Evolutionary conservation across 1,140 invertebrate genomes (phyloP).

Genomic region (Drosophila paulistorum): DNA sequence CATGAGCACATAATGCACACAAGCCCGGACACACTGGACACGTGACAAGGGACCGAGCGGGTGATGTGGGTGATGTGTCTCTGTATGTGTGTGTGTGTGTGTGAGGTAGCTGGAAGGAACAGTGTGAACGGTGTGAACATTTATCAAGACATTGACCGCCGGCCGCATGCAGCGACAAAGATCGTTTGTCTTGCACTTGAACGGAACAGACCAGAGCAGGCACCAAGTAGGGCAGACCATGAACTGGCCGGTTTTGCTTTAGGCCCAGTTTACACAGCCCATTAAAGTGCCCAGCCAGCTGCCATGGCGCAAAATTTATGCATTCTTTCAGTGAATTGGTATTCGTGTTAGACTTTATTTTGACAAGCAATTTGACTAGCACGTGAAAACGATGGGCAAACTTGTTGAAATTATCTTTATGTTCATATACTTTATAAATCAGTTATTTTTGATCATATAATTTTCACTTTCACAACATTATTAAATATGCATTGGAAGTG

Average conservation of each 20-base stretch:
- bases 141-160: constrained; percentile 78
- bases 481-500: no score
- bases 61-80: background rate
- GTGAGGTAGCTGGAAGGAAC: constrained; percentile 8
- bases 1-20: constrained; percentile 69
- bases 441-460: no score
- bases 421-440: no score
- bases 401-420: constrained; percentile 3
- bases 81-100: constrained; percentile 1
- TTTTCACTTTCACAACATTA: no score
- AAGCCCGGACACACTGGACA: constrained; percentile 27
- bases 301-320: background rate
- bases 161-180: constrained; percentile 71
- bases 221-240: background rate
- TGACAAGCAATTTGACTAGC: constrained; percentile 6
- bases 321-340: constrained; percentile 3
- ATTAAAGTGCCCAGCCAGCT: constrained; percentile 1
- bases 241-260: background rate
- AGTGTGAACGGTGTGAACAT: constrained; percentile 42
- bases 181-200: constrained; percentile 78
- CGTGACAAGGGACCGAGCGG: constrained; percentile 31
- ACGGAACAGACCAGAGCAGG: constrained; percentile 32
- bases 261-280: background rate
- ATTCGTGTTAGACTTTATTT: constrained; percentile 1
- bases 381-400: background rate